Conservation (phyloP, 2,888 invertebrate species). For the Diabrotica balteata region DNA sequence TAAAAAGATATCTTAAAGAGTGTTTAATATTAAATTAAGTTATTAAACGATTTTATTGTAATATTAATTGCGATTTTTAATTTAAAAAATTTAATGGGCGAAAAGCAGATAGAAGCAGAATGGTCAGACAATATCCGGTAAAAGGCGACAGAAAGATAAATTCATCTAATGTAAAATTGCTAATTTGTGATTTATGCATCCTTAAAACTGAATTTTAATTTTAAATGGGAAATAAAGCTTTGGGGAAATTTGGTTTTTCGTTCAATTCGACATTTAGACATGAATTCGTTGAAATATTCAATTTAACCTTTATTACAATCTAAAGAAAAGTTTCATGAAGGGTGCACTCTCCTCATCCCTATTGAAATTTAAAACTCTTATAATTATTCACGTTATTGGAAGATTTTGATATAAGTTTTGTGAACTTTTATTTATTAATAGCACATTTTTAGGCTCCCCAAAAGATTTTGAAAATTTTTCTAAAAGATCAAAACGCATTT, state of each 20-base stretch:
- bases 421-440: neutral
- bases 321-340: constrained; percentile 22
- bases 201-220: constrained; percentile 23
- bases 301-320: constrained; percentile 22
- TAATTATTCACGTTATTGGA: constrained; percentile 21
- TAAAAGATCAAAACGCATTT: no score
- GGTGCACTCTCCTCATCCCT: constrained; percentile 4
- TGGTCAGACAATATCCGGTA: constrained; percentile 84
- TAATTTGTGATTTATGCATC: constrained; percentile 20
- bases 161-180: constrained; percentile 13
- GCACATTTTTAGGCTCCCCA: no score
- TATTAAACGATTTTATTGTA: no score
- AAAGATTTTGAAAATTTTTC: no score
- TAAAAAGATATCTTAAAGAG: no score
- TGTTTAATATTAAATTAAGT: no score
- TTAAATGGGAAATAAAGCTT: constrained; percentile 20
- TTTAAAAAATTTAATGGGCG: constrained; percentile 52
- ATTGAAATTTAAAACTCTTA: constrained; percentile 15
- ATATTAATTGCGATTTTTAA: no score
- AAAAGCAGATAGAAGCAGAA: constrained; percentile 95
- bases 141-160: constrained; percentile 86
- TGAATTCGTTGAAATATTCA: constrained; percentile 22
- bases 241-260: constrained; percentile 18
- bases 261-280: constrained; percentile 18
- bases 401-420: constrained; percentile 20